These are phyloP conservation scores for Phainopepla nitens DNA, from an alignment of 2,113 vertebrate species.

Conservation along the genomic window DNA sequence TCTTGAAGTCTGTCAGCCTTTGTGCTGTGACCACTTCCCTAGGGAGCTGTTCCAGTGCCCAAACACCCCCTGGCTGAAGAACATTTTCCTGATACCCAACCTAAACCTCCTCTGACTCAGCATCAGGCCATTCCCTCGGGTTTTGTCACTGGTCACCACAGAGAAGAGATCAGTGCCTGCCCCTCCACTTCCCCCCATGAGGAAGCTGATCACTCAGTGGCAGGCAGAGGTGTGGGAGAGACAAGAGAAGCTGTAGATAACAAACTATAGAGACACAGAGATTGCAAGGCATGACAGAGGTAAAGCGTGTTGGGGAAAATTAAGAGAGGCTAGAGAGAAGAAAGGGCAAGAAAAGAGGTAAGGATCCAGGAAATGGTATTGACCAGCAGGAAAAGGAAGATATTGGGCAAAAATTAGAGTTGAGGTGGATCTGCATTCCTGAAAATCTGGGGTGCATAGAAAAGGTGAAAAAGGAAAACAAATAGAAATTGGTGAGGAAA, in stretches of 20 bases:
- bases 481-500: not conserved
- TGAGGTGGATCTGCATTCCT: not conserved
- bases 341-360: not conserved
- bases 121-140: not conserved
- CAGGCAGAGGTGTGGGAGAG: not conserved
- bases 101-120: not conserved
- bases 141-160: not conserved
- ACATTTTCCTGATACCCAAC: not conserved
- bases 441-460: not conserved
- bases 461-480: not conserved
- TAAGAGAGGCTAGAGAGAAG: not conserved
- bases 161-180: not conserved
- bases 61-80: not conserved
- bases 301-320: not conserved
- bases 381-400: not conserved
- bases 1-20: not conserved
- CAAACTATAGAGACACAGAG: not conserved
- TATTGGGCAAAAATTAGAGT: not conserved
- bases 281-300: not conserved
- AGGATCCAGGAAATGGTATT: not conserved
- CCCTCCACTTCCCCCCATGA: not conserved
- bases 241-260: not conserved
- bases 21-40: not conserved
- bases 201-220: not conserved
- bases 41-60: not conserved